Conservation (phyloP, 2,113 vertebrate genomes). For the Collichthys lucidus region DNA sequence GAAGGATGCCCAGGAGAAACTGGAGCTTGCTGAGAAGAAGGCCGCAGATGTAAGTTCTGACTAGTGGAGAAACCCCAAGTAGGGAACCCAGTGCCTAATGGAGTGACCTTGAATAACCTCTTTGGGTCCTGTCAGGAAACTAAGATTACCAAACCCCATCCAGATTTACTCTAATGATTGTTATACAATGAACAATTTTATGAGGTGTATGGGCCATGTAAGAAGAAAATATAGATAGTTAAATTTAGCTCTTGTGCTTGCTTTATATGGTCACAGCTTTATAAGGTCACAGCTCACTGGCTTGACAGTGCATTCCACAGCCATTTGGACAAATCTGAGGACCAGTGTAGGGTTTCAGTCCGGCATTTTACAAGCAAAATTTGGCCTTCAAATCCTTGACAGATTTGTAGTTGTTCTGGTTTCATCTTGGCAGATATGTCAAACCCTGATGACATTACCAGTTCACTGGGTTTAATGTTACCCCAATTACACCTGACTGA, state of each 20-base stretch:
- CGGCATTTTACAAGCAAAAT: constrained; percentile 49
- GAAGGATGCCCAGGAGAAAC: constrained; percentile 99
- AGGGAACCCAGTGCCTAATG: neutral
- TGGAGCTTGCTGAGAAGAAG: constrained; percentile 99
- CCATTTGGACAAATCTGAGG: constrained; percentile 56
- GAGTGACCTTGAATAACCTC: constrained; percentile 36
- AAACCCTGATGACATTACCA: constrained; percentile 25
- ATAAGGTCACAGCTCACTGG: constrained; percentile 79
- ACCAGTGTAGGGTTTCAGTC: constrained; percentile 74
- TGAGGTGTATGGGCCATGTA: constrained; percentile 42
- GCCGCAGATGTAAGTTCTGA: constrained; percentile 94
- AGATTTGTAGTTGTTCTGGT: constrained; percentile 50
- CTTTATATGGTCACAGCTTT: constrained; percentile 88
- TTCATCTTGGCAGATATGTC: constrained; percentile 29
- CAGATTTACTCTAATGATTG: constrained; percentile 9
- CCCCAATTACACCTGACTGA: constrained; percentile 13
- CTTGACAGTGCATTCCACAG: constrained; percentile 61
- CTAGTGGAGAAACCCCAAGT: neutral
- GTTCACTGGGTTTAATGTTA: constrained; percentile 11
- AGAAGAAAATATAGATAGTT: constrained; percentile 76
- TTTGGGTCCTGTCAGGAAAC: neutral
- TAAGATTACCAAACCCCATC: neutral
- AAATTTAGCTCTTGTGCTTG: constrained; percentile 92
- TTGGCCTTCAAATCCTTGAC: constrained; percentile 34
- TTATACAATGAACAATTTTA: constrained; percentile 29